Evolutionary conservation across 2,888 invertebrate species (phyloP), one percentile per base, ranked within the genome.

Genomic region (Drosophila peninsularis): DNA sequence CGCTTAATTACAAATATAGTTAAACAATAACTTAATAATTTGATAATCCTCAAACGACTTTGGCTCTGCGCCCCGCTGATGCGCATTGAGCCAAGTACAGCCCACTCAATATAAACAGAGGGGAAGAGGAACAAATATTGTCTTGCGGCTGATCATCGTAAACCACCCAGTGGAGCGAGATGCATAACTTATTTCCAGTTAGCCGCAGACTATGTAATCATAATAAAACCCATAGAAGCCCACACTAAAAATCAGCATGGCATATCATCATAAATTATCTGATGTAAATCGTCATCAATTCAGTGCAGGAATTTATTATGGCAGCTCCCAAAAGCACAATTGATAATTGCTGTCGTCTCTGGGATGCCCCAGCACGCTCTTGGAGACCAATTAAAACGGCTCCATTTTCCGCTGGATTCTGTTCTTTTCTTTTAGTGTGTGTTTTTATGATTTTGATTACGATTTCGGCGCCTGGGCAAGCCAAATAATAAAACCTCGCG

Each of bases 401-500:
- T 78, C 71, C 67, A 69, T 72, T 80, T 82, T 45, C 68, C 65
- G 64, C 24, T 44, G 49, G 37, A 52, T 71, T 66, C 69, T 27
- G 45, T 58, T 62, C 62, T 50, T n/a, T 50, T 30, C 30, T 77
- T 58, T 37, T 49, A 49, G 19, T 50, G 57, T 44, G 44, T 61
- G 21, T 62, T 88, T 84, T 89, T 84, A 84, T 79, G 82, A 81
- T 68, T 87, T 89, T 88, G 89, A 89, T 89, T 79, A 89, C 88
- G 75, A 78, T 75, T 82, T 82, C 88, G 85, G 85, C 89, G 85
- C 88, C 86, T 81, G 36, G 24, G 5, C 36, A 37, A 34, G 42
- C 62, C 49, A 71, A 82, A 60, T 76, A 73, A 85, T 88, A 82
- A 89, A 77, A 77, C 45, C 58, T n/a, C 11, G 66, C 11, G 64